Base-by-base conservation (phyloP, 2,797 vertebrate species). In the Manis pentadactyla region DNA sequence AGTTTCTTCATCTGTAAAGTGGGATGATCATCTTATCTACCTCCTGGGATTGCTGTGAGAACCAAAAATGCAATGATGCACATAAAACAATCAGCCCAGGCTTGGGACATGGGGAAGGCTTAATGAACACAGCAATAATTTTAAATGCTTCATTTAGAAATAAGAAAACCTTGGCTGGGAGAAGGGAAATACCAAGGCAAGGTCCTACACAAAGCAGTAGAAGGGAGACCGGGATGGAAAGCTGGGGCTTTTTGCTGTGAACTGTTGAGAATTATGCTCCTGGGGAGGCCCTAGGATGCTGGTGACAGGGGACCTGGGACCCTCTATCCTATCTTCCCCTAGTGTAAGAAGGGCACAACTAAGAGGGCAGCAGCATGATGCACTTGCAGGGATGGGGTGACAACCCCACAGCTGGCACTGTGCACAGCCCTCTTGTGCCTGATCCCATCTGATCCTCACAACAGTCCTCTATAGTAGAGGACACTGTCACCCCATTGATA, bases 341-440 rank as follows among this genome's bases (percentile, higher is more conserved):
- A 42, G 46, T 8, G 13, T 31, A 25, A 49, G 39, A 59, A 59
- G 61, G 74, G 46, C 78, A 18, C 3, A 7, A 68, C 10, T 0
- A 0, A 34, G 57, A 34, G 49, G 31, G 13, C 37, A 46, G 66
- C 66, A 68, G 34, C 7, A 66, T 27, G 68, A n/a, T 11, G 14
- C 46, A 51, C 39, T 19, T 3, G 21, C 15, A 5, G 49, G 68
- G 37, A 8, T 1, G 31, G 25, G 4, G 14, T 1, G 37, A 15
- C 10, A 5, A 4, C 4, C 34, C 39, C 2, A 39, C 1, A 0
- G 27, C 25, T 14, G 3, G 34, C n/a, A 37, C 51, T 7, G 10
- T 25, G 12, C 55, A 25, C 13, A 9, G 46, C 68, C 19, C 19
- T 25, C 25, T 9, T 27, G 18, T 5, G 11, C 11, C 14, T 2